These are phyloP conservation scores for Helostoma temminkii DNA, from an alignment of 2,797 vertebrate species.

Conservation along the genomic window DNA sequence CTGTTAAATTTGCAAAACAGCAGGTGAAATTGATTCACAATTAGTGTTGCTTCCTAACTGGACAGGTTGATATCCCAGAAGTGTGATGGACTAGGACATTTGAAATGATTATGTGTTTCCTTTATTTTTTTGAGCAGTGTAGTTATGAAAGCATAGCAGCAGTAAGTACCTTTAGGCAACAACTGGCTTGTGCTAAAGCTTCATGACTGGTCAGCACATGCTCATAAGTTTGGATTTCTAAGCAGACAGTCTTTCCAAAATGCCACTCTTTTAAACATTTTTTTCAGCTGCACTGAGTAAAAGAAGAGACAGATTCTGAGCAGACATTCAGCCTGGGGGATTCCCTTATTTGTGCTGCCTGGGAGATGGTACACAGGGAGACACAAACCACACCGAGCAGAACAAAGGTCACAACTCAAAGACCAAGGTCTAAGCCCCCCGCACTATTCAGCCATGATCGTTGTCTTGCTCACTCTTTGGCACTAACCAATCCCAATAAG, in stretches of 20 bases:
- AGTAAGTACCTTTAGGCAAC: background rate
- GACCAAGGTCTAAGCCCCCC: conserved; percentile 69
- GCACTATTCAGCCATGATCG: conserved; percentile 65
- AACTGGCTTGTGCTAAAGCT: background rate
- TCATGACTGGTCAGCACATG: background rate
- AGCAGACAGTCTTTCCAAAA: background rate
- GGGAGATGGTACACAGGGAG: conserved; percentile 60
- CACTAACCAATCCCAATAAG: conserved; percentile 64
- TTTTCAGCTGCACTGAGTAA: conserved; percentile 1
- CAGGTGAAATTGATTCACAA: no score
- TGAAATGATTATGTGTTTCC: no score
- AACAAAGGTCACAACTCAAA: conserved; percentile 83
- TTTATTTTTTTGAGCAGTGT: no score
- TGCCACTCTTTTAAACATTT: conserved; percentile 14
- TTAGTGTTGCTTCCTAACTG: no score
- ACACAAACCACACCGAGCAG: conserved; percentile 70
- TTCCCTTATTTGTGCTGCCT: conserved; percentile 54
- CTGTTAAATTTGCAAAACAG: no score
- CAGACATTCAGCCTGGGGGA: conserved; percentile 43
- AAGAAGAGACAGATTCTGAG: conserved; percentile 19
- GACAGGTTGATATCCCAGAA: no score
- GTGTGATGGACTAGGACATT: no score
- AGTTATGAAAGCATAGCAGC: background rate
- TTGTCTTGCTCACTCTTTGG: conserved; percentile 59
- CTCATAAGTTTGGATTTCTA: conserved; percentile 4